phyloP scores from a whole-genome alignment of 2,888 invertebrate species.

The Syritta pipiens region DNA sequence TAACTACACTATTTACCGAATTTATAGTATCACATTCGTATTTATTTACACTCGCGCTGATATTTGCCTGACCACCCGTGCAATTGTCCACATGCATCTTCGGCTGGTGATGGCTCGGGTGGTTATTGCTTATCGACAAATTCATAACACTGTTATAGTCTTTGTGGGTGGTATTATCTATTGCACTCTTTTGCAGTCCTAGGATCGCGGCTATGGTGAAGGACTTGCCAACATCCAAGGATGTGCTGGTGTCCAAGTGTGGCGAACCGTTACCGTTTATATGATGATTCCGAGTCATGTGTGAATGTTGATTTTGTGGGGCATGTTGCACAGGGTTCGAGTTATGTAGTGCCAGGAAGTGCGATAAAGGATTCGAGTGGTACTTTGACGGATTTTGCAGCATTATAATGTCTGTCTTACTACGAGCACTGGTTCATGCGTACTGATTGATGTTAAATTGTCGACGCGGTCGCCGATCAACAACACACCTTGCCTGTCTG shows the following conservation, averaged over 20 bases:
- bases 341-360: constrained; percentile 79
- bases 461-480: constrained; percentile 47
- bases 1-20: constrained; percentile 69
- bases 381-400: constrained; percentile 79
- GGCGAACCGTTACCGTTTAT: constrained; percentile 57
- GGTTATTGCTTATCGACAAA: constrained; percentile 76
- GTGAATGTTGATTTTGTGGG: constrained; percentile 55
- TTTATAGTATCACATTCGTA: constrained; percentile 77
- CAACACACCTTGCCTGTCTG: constrained; percentile 51
- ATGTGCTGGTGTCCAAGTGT: constrained; percentile 73
- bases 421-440: constrained; percentile 43
- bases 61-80: constrained; percentile 11
- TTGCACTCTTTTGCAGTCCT: constrained; percentile 83
- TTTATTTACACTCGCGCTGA: constrained; percentile 73
- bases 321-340: constrained; percentile 69
- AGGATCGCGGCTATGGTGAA: constrained; percentile 94
- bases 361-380: constrained; percentile 79
- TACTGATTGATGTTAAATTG: constrained; percentile 33
- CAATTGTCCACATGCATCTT: constrained; percentile 12
- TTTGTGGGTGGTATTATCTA: constrained; percentile 74
- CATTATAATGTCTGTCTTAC: constrained; percentile 73
- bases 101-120: constrained; percentile 47
- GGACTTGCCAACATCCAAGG: constrained; percentile 83
- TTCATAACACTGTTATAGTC: constrained; percentile 79
- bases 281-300: constrained; percentile 61